Evolutionary conservation across 2,113 vertebrate genomes (phyloP), one percentile per base, ranked within the genome.

Genomic region (Plestiodon gilberti): DNA sequence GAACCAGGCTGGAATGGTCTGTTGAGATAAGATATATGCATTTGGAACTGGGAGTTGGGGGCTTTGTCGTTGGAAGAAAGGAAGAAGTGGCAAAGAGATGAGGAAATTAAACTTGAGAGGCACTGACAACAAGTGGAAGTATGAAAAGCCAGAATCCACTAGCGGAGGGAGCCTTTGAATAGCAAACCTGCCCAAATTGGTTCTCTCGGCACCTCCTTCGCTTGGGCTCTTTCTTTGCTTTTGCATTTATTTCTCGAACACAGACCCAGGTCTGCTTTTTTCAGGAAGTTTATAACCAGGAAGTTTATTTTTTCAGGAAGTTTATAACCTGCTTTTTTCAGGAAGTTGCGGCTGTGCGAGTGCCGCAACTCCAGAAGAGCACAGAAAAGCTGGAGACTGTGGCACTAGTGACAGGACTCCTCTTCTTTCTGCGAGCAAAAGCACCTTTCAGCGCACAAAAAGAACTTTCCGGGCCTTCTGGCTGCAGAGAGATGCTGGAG

Each of bases 21-120:
- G 2, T n/a, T 22, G 79, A 94, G 93, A 94, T 95, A 94, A 96
- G 91, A 91, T 92, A 92, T 25, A 73, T 82, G 67, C 87, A 81
- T 89, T 88, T 87, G 18, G 89, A 83, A 70, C 52, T 38, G 88
- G 85, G 74, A 81, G 61, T 52, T 22, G 74, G 84, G 40, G 82
- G 87, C 84, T 93, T 92, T 94, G 92, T 93, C 89, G 80, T 25
- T 88, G 64, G 10, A 84, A 92, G 80, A 67, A 69, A 1, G 57
- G 4, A 0, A 18, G 0, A 28, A 4, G n/a, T 0, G 33, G 55
- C 6, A 4, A 48, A 4, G 23, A 33, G 0, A 85, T 2, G 6
- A 13, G 0, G 22, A 74, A 83, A 61, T 86, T 59, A 4, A 80
- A 70, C 76, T 78, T 91, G 0, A 0, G 23, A n/a, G 1, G 30